Conservation (phyloP, 2,113 vertebrate genomes). For the Sula dactylatra region DNA sequence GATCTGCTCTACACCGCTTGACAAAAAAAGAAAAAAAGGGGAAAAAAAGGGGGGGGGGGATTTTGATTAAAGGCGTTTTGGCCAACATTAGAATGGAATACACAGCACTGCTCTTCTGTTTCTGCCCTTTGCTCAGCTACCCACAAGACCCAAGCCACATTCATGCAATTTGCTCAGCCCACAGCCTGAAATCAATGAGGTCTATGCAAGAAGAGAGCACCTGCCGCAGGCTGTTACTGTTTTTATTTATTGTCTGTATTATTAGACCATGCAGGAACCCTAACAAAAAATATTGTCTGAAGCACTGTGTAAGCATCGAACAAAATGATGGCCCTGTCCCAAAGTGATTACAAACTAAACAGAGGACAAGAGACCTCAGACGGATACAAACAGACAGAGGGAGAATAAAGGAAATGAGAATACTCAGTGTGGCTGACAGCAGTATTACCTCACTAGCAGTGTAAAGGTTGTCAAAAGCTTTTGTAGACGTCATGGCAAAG, state of each 20-base stretch:
- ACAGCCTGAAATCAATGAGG: slow-evolving; percentile 23
- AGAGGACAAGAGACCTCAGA: neutral
- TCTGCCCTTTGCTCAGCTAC: neutral
- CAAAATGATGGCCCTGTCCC: slow-evolving; percentile 10
- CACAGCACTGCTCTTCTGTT: neutral
- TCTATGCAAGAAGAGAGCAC: slow-evolving; percentile 11
- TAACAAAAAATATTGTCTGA: slow-evolving; percentile 32
- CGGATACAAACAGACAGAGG: neutral
- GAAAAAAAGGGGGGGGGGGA: too few relatives aligned
- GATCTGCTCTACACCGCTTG: neutral
- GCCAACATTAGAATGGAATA: neutral
- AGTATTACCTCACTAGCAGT: neutral
- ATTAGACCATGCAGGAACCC: slow-evolving; percentile 1
- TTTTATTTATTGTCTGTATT: slow-evolving; percentile 40
- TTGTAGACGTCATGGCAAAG: neutral
- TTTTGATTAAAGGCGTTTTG: neutral
- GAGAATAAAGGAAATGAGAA: neutral
- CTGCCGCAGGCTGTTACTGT: neutral
- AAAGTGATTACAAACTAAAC: slow-evolving; percentile 1
- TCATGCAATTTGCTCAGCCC: neutral
- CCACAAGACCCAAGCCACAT: neutral
- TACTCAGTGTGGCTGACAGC: neutral
- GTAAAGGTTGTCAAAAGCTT: neutral
- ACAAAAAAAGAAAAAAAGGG: neutral
- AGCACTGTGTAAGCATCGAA: neutral